Base-by-base conservation (phyloP, 1,140 invertebrate species). In the Apolygus lucorum region DNA sequence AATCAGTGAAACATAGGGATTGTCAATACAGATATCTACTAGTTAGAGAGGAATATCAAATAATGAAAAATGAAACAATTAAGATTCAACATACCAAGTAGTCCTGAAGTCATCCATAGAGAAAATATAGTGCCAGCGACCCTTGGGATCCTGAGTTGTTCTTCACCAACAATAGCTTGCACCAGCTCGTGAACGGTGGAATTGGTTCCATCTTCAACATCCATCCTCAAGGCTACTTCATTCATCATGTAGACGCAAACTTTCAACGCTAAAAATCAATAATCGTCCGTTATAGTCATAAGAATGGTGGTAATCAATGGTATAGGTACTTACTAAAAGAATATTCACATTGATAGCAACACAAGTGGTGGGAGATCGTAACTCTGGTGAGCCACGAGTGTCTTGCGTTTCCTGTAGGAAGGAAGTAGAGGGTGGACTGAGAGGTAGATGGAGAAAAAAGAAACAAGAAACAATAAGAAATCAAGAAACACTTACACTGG, bases 171-270 rank as follows among this genome's bases (percentile, higher is more conserved):
- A 26, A 85, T 79, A 63, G 81, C 75, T 27, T 83, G 78, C 49
- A 84, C 74, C 24, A 86, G 71, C 69, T 85, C 82, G 52, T 81
- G 78, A 13, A 81, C 79, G 2, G 81, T 82, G 17, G 78, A 78
- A 42, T 78, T 77, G 22, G 78, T 78, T 34, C 81, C 82, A 59
- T 87, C 84, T 73, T 89, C 87, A 77, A 88, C 85, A 75, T 89
- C 87, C 79, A 89, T 84, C 79, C 87, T 84, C 34, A 89, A 80
- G 8, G 86, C 86, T 24, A 84, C 80, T 1, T 83, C 80, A 24
- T 83, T 87, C 83, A 88, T 87, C 29, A 88, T 78, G 75, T 88
- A 89, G 1, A 88, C 81, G 74, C 86, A 87, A 14, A 77, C 66
- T 49, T 69, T 70, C 11, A 74, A 52, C n/a, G 67, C 76, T 77